Percentiles rank a stretch among this genome's conserved stretches.
Evolutionary conservation across 2,113 vertebrate species (phyloP).

Genomic region (Cyanoramphus novaezelandiae): DNA sequence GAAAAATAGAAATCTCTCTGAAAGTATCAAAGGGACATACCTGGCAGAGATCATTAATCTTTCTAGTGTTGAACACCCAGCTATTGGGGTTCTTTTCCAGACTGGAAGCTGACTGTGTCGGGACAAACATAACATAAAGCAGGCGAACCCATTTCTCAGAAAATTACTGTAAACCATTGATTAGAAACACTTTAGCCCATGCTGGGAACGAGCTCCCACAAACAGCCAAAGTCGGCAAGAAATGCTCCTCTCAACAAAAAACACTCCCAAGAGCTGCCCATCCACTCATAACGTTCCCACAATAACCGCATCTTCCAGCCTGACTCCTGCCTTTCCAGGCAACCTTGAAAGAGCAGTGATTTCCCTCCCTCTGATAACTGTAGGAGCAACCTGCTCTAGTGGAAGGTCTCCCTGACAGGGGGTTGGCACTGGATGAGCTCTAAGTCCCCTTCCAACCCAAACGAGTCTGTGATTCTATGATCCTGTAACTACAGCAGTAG

Average conservation of each 20-base stretch:
- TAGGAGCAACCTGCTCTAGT: not conserved
- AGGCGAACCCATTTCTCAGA: not conserved
- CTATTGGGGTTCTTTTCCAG: accelerated
- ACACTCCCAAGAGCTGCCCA: not conserved
- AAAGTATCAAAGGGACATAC: not conserved
- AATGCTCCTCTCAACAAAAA: not conserved
- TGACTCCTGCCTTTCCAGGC: not conserved
- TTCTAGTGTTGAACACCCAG: not conserved
- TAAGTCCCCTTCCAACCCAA: not conserved
- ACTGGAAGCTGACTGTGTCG: not conserved
- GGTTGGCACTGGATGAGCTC: not conserved
- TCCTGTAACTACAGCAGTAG: not conserved
- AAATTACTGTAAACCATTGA: not conserved
- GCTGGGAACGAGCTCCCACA: not conserved
- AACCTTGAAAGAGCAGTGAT: not conserved
- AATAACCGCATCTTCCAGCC: not conserved
- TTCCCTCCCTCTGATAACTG: not conserved
- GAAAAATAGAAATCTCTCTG: not conserved
- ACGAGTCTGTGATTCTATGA: not conserved
- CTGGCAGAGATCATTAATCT: not conserved
- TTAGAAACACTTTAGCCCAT: not conserved
- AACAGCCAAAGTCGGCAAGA: not conserved
- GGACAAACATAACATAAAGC: not conserved
- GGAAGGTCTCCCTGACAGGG: not conserved
- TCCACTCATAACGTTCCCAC: not conserved